These are phyloP conservation scores for Homarus gammarus DNA, from an alignment of 2,888 invertebrate genomes.

Conservation along the genomic window DNA sequence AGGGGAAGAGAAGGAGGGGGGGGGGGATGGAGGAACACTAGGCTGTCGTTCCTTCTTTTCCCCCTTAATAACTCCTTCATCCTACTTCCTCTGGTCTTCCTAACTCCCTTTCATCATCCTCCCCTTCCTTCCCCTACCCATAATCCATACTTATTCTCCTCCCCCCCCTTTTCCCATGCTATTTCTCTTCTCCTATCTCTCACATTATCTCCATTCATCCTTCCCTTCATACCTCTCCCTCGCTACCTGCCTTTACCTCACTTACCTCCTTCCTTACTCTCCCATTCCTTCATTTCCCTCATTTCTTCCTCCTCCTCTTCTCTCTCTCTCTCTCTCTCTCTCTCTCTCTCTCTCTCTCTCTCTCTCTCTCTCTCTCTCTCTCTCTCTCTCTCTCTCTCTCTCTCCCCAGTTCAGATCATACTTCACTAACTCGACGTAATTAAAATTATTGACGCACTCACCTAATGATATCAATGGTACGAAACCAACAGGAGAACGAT, in stretches of 20 bases:
- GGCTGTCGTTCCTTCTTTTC: background rate
- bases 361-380: background rate
- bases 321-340: background rate
- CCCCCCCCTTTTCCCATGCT: background rate
- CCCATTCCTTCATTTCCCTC: background rate
- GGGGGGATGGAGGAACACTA: no score
- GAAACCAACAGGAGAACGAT: no score
- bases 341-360: background rate
- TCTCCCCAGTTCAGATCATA: no score
- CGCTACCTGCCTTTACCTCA: no score
- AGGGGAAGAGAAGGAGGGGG: no score
- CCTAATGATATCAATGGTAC: no score
- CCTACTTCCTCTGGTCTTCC: background rate
- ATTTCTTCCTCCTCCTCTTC: background rate
- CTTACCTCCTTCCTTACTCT: background rate
- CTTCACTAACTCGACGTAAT: no score
- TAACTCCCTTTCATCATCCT: background rate
- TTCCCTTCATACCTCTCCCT: background rate
- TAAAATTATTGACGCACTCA: background rate
- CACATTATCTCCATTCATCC: background rate
- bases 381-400: background rate
- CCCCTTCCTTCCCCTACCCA: background rate
- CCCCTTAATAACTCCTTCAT: no score
- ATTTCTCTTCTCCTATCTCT: background rate
- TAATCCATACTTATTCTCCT: background rate